These are phyloP conservation scores for Gavialis gangeticus DNA, from an alignment of 2,113 vertebrate genomes.

Conservation along the genomic window DNA sequence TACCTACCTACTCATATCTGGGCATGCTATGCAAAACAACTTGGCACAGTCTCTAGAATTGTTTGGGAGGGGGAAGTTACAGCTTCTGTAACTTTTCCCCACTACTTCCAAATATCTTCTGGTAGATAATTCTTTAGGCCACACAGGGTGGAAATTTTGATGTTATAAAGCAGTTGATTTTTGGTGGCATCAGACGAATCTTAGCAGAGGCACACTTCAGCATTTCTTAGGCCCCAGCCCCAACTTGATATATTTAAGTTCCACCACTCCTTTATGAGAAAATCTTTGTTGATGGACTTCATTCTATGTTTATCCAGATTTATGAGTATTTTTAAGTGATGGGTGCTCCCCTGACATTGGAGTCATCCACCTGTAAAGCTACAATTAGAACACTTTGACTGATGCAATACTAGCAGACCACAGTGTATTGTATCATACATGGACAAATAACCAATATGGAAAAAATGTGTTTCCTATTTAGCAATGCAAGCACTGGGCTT, in stretches of 20 bases:
- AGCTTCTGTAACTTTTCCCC: background rate
- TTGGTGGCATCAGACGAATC: background rate
- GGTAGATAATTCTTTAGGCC: background rate
- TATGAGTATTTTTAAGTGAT: background rate
- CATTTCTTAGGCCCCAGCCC: background rate
- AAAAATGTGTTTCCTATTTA: background rate
- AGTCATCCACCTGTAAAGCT: background rate
- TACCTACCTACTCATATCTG: too few species aligned
- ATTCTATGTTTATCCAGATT: slow-evolving; percentile 4
- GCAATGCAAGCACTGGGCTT: background rate
- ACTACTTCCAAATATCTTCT: background rate
- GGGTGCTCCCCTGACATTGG: background rate
- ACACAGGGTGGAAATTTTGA: background rate
- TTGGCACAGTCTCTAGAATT: background rate
- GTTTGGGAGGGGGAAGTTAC: background rate
- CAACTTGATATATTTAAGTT: background rate
- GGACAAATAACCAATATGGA: background rate
- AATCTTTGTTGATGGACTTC: background rate
- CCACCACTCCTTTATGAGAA: background rate
- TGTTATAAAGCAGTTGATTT: too few species aligned
- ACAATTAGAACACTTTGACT: background rate
- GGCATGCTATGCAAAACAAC: too few species aligned
- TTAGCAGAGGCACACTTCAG: background rate
- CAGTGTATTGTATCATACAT: background rate
- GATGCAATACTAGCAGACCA: background rate